Conservation (phyloP, 1,140 invertebrate genomes). For the Aleiodes sp. region DNA sequence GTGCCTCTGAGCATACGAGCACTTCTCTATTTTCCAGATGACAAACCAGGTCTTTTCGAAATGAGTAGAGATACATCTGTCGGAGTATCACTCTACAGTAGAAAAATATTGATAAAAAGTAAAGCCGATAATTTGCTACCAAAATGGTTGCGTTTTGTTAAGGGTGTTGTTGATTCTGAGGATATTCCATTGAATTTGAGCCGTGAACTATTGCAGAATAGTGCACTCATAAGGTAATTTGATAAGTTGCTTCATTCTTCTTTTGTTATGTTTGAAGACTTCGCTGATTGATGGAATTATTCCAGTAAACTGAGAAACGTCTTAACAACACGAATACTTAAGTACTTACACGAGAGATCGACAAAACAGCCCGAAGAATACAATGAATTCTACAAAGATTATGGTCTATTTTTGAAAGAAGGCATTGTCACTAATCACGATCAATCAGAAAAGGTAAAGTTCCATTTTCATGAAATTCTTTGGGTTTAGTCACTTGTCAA, state of each 20-base stretch:
- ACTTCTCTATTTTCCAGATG: slow-evolving; percentile 92
- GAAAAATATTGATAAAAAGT: slow-evolving; percentile 90
- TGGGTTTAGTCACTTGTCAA: no score
- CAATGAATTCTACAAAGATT: slow-evolving; percentile 89
- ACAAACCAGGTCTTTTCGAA: slow-evolving; percentile 89
- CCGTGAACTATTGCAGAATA: slow-evolving; percentile 94
- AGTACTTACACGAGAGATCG: slow-evolving; percentile 87
- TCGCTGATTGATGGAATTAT: no score
- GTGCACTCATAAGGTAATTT: slow-evolving; percentile 84
- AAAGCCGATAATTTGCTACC: slow-evolving; percentile 91
- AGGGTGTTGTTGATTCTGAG: slow-evolving; percentile 97
- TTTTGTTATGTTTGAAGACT: not conserved
- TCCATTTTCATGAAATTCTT: no score
- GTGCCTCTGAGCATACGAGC: slow-evolving; percentile 91
- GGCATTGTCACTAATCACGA: slow-evolving; percentile 88
- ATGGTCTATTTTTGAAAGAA: slow-evolving; percentile 94
- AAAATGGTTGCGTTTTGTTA: slow-evolving; percentile 93
- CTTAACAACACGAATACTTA: slow-evolving; percentile 84
- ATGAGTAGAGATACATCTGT: slow-evolving; percentile 83
- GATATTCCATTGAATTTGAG: slow-evolving; percentile 98
- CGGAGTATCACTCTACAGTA: slow-evolving; percentile 88
- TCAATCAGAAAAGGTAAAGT: slow-evolving; percentile 82
- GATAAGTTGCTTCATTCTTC: no score
- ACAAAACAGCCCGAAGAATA: slow-evolving; percentile 87
- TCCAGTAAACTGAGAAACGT: slow-evolving; percentile 86